These are phyloP conservation scores for Margarornis squamiger DNA, from an alignment of 2,797 vertebrate species.

Conservation along the genomic window DNA sequence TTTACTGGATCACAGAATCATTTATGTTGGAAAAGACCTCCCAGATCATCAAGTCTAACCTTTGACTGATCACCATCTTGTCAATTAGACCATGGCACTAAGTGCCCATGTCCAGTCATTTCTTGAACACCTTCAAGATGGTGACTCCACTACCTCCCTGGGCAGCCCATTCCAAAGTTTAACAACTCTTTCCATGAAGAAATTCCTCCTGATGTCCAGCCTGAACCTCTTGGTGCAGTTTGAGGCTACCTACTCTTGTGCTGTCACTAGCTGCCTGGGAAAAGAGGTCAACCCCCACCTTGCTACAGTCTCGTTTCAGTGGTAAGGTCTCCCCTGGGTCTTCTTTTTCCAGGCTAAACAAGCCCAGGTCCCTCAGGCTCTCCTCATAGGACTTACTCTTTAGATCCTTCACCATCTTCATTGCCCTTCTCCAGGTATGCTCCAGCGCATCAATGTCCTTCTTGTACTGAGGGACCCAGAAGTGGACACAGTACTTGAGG, in stretches of 20 bases:
- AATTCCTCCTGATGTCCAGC: not conserved
- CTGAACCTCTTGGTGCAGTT: not conserved
- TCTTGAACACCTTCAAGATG: not conserved
- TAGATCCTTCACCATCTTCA: not conserved
- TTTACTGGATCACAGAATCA: not conserved
- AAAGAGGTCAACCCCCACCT: not conserved
- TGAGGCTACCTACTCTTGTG: not conserved
- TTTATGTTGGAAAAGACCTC: not conserved
- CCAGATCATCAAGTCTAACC: not conserved
- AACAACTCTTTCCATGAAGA: not conserved
- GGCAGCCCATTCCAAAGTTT: not conserved
- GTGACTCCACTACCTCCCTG: too few relatives aligned
- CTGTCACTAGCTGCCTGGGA: not conserved
- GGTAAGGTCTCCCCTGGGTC: not conserved
- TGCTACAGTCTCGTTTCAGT: not conserved
- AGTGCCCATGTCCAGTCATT: too few relatives aligned
- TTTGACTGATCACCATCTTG: not conserved
- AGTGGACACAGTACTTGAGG: not conserved
- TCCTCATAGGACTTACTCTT: not conserved
- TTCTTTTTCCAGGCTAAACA: not conserved
- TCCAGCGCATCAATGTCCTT: not conserved
- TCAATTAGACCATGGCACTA: not conserved
- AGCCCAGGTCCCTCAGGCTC: not conserved
- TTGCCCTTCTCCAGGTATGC: not conserved
- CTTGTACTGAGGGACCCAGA: rapidly evolving